These are phyloP conservation scores for Caloenas nicobarica DNA, from an alignment of 2,113 vertebrate species.

Conservation along the genomic window DNA sequence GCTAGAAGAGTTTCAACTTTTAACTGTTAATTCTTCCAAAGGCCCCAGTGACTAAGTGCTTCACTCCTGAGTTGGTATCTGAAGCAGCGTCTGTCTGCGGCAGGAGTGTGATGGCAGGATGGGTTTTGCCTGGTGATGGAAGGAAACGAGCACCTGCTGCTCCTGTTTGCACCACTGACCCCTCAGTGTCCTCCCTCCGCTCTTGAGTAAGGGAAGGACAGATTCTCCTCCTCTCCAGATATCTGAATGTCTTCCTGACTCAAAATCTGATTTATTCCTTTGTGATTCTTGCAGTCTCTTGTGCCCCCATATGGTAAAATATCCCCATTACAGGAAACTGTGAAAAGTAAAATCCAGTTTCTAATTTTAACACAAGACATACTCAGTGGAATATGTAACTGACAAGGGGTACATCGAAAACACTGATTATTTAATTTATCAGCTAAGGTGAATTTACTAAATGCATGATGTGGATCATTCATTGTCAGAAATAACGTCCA, in stretches of 20 bases:
- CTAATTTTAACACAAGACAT: background rate
- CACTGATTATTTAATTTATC: background rate
- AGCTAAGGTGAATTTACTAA: background rate
- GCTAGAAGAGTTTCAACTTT: background rate
- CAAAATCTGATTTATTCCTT: background rate
- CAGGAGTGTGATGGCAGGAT: background rate
- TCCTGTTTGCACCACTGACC: background rate
- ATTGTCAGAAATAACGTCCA: rapidly evolving
- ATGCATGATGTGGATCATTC: too few species aligned
- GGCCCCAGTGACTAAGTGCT: background rate
- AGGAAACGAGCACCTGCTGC: background rate
- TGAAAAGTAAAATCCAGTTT: background rate
- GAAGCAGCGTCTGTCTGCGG: background rate
- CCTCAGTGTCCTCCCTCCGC: too few species aligned
- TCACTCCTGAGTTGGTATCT: too few species aligned
- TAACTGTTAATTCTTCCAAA: background rate
- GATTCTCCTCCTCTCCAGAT: background rate
- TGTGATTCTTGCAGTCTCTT: background rate
- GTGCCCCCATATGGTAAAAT: background rate
- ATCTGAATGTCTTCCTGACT: background rate
- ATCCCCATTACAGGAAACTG: too few species aligned
- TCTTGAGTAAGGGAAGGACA: too few species aligned
- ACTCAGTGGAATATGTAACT: background rate
- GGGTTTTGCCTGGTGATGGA: background rate
- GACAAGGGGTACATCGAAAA: background rate